Percentiles rank a stretch among this genome's conserved stretches.
Evolutionary conservation across 2,888 invertebrate species (phyloP).

Genomic region (Pachydiplax longipennis): DNA sequence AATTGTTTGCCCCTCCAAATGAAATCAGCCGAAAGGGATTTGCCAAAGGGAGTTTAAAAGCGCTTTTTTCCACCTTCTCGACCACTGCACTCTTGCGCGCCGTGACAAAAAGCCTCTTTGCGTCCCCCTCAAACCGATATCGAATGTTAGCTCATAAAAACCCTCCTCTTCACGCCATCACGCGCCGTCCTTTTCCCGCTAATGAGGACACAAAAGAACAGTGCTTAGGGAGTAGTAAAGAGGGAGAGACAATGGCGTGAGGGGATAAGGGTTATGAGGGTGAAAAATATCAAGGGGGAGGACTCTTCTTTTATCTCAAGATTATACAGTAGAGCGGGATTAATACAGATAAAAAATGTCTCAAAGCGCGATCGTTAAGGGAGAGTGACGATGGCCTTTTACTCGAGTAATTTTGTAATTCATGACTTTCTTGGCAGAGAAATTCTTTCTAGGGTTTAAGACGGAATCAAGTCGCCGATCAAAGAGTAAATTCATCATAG

Average conservation of each 20-base stretch:
- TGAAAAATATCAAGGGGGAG: background rate
- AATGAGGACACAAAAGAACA: conserved; percentile 40
- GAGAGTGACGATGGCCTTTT: too few species aligned
- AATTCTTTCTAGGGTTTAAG: too few species aligned
- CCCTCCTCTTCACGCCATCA: background rate
- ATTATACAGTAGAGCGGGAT: background rate
- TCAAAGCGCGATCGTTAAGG: too few species aligned
- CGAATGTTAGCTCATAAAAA: background rate
- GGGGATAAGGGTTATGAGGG: background rate
- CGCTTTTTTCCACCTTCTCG: background rate
- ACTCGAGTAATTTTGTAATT: too few species aligned
- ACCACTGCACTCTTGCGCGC: background rate
- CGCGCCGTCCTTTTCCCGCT: background rate
- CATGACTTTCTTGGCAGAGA: too few species aligned
- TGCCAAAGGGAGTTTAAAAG: background rate
- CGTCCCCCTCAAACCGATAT: background rate
- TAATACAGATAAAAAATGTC: background rate
- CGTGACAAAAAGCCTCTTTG: background rate
- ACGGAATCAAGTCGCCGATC: too few species aligned
- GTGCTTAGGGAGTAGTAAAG: background rate
- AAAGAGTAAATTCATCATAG: too few species aligned
- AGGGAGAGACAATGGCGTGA: background rate
- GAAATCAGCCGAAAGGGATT: background rate
- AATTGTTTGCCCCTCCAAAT: background rate
- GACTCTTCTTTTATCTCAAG: background rate